These are phyloP conservation scores for Cryptocheilus praepositus DNA, from an alignment of 2,888 invertebrate genomes.

Conservation along the genomic window DNA sequence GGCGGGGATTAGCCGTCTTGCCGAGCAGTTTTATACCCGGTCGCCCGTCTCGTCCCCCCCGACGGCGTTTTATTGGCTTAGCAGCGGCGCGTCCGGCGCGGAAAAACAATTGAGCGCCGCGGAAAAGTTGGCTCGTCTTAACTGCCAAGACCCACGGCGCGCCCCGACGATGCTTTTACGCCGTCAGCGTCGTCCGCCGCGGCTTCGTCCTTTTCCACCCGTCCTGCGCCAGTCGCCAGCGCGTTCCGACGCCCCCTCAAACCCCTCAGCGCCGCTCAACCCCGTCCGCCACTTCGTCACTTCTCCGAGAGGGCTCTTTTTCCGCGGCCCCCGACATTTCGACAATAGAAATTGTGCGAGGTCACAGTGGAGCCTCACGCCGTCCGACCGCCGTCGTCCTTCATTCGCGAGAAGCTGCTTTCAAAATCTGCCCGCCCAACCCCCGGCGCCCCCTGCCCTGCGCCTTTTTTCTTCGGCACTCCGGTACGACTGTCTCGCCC, in stretches of 20 bases:
- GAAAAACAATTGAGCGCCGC: slow-evolving; percentile 62
- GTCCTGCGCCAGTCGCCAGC: not conserved
- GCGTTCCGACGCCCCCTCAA: slow-evolving; percentile 10
- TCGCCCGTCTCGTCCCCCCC: slow-evolving; percentile 3
- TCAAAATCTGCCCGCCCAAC: slow-evolving; percentile 37
- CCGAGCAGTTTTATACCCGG: slow-evolving; percentile 54
- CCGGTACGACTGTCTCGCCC: slow-evolving; percentile 5
- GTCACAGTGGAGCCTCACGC: slow-evolving; percentile 20
- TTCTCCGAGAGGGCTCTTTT: slow-evolving; percentile 26
- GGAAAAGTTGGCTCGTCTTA: slow-evolving; percentile 63
- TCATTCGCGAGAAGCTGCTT: slow-evolving; percentile 15
- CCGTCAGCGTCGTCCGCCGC: slow-evolving; percentile 8
- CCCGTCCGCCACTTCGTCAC: no score
- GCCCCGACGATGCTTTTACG: slow-evolving; percentile 48
- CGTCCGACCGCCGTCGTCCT: slow-evolving; percentile 26
- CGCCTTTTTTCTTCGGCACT: not conserved
- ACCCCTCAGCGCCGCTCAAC: slow-evolving; percentile 13
- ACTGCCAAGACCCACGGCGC: slow-evolving; percentile 42
- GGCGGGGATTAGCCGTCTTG: slow-evolving; percentile 53
- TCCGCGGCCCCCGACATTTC: slow-evolving; percentile 46
- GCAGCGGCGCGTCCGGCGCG: slow-evolving; percentile 37
- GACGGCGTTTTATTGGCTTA: slow-evolving; percentile 59
- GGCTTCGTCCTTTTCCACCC: not conserved
- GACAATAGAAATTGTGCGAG: slow-evolving; percentile 57
- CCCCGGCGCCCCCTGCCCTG: no score